Evolutionary conservation across 2,113 vertebrate species (phyloP).

Genomic region (Struthidea cinerea): DNA sequence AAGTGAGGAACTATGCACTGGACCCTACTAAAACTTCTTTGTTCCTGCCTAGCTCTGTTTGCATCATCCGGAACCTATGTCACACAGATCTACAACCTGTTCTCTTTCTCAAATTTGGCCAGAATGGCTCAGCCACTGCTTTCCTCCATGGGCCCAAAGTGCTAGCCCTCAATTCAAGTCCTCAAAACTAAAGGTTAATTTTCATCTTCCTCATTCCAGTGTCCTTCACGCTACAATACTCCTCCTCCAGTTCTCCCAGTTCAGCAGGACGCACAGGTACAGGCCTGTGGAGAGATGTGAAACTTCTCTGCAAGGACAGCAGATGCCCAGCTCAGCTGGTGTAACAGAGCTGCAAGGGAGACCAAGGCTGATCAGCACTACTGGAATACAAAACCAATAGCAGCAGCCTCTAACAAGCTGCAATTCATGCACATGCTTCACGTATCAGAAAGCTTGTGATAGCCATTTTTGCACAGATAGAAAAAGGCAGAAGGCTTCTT

Average conservation of each 20-base stretch:
- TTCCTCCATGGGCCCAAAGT: neutral
- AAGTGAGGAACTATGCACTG: neutral
- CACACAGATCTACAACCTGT: neutral
- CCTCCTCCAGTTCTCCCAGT: neutral
- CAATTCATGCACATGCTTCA: neutral
- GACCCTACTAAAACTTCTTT: neutral
- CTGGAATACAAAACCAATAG: neutral
- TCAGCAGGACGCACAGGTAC: neutral
- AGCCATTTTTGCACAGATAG: neutral
- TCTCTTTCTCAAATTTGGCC: neutral
- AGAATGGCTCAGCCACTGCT: neutral
- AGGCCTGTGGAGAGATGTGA: fast-evolving
- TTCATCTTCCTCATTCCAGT: neutral
- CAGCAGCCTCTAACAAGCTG: neutral
- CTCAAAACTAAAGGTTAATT: neutral
- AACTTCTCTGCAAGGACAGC: neutral
- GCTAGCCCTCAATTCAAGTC: neutral
- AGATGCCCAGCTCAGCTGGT: neutral
- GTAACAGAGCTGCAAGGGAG: neutral
- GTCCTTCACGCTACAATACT: neutral
- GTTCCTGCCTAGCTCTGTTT: neutral
- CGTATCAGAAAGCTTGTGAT: neutral
- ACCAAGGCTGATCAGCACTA: neutral
- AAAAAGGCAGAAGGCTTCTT: neutral
- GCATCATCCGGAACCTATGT: neutral